A percentile compares a stretch with the other conserved stretches of the same genome.
Conservation (phyloP, 2,113 vertebrate species). For the Clarias macrocephalus region DNA sequence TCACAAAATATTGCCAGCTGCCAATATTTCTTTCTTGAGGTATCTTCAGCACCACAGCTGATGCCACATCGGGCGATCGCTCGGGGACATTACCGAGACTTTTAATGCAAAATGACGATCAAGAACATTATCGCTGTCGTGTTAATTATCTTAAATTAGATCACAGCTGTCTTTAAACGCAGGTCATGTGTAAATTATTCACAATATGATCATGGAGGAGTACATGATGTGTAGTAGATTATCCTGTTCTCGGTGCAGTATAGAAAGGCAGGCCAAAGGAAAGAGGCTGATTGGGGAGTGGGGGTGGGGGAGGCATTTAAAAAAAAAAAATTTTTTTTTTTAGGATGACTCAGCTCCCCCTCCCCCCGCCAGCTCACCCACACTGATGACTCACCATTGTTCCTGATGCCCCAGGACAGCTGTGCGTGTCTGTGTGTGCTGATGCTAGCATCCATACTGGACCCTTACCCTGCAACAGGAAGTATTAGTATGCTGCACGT, state of each 20-base stretch:
- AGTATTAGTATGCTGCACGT: background rate
- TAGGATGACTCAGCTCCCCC: slow-evolving; percentile 41
- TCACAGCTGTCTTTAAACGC: background rate
- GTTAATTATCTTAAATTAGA: background rate
- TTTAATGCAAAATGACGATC: background rate
- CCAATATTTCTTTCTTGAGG: background rate
- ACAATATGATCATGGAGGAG: background rate
- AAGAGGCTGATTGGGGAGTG: background rate
- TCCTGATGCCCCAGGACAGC: slow-evolving; percentile 33
- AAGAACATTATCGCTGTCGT: background rate
- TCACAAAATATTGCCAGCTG: background rate
- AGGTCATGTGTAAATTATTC: background rate
- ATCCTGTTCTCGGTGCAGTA: background rate
- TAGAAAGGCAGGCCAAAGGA: background rate
- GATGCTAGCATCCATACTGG: background rate
- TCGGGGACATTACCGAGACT: background rate
- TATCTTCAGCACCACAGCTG: background rate
- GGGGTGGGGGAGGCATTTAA: too few species aligned
- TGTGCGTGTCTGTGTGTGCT: slow-evolving; percentile 9
- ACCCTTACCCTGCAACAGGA: background rate
- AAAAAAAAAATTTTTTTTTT: background rate
- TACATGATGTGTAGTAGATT: background rate
- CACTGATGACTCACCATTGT: slow-evolving; percentile 49
- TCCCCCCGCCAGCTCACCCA: slow-evolving; percentile 35
- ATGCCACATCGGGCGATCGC: background rate